Conservation (phyloP, 2,113 vertebrate species). For the Nestor notabilis region DNA sequence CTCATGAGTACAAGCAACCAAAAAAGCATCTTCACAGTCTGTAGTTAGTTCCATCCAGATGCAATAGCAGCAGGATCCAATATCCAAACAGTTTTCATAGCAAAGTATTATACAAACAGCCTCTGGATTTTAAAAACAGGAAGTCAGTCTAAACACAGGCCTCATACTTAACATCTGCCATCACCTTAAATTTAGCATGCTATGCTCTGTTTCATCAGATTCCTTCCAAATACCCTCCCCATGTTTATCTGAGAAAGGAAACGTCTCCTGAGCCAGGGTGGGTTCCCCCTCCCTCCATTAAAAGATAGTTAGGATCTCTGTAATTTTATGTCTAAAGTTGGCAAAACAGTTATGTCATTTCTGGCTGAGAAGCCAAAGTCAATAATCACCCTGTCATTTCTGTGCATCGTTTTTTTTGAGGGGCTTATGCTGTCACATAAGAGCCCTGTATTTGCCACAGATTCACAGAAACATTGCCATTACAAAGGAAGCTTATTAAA, state of each 20-base stretch:
- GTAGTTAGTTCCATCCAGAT: neutral
- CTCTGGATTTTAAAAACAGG: slow-evolving; percentile 33
- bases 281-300: neutral
- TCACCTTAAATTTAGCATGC: slow-evolving; percentile 8
- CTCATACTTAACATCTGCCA: slow-evolving; percentile 20
- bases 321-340: neutral
- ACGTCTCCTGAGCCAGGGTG: neutral
- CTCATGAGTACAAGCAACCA: neutral
- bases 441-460: neutral
- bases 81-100: slow-evolving; percentile 3
- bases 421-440: neutral
- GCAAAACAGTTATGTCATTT: neutral
- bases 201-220: neutral
- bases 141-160: slow-evolving; percentile 12
- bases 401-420: neutral
- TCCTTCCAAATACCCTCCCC: neutral
- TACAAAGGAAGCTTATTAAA: neutral
- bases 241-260: neutral
- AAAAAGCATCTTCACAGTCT: neutral
- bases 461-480: neutral
- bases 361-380: neutral
- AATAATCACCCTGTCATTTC: neutral
- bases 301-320: neutral
- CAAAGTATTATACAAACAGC: slow-evolving; percentile 27
- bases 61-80: neutral